phyloP scores from a whole-genome alignment of 2,113 vertebrate genomes.

The Mirza zaza region DNA sequence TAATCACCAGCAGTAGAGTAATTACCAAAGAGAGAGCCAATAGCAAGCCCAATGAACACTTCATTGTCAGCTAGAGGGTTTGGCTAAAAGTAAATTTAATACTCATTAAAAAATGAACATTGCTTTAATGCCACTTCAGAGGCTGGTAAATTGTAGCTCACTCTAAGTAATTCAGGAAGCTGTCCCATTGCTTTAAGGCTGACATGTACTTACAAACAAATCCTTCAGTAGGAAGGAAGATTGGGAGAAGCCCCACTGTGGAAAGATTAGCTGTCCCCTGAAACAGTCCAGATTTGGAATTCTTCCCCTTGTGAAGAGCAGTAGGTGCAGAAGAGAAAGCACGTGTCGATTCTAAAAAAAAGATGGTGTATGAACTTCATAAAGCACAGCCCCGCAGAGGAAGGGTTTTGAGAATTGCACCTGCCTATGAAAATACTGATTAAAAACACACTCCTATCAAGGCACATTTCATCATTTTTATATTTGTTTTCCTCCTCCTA shows the following conservation, averaged over 20 bases:
- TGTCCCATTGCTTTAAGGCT: slow-evolving; percentile 35
- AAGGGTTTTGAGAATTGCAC: slow-evolving; percentile 47
- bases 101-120: slow-evolving; percentile 76
- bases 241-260: not conserved
- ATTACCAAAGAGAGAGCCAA: slow-evolving; percentile 73
- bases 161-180: slow-evolving; percentile 64
- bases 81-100: slow-evolving; percentile 81
- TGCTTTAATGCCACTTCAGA: slow-evolving; percentile 72
- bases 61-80: slow-evolving; percentile 77
- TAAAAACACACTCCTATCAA: slow-evolving; percentile 59
- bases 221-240: slow-evolving; percentile 30
- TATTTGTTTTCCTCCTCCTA: slow-evolving; percentile 45
- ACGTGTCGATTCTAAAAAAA: not conserved
- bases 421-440: slow-evolving; percentile 58
- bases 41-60: slow-evolving; percentile 31
- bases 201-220: slow-evolving; percentile 31
- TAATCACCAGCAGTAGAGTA: slow-evolving; percentile 65
- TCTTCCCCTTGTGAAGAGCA: not conserved
- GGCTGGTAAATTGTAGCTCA: slow-evolving; percentile 68
- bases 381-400: not conserved
- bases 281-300: not conserved
- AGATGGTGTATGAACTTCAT: not conserved
- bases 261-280: not conserved
- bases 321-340: not conserved
- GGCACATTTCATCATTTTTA: slow-evolving; percentile 70